phyloP scores from a whole-genome alignment of 2,797 vertebrate genomes.

The Artibeus lituratus region DNA sequence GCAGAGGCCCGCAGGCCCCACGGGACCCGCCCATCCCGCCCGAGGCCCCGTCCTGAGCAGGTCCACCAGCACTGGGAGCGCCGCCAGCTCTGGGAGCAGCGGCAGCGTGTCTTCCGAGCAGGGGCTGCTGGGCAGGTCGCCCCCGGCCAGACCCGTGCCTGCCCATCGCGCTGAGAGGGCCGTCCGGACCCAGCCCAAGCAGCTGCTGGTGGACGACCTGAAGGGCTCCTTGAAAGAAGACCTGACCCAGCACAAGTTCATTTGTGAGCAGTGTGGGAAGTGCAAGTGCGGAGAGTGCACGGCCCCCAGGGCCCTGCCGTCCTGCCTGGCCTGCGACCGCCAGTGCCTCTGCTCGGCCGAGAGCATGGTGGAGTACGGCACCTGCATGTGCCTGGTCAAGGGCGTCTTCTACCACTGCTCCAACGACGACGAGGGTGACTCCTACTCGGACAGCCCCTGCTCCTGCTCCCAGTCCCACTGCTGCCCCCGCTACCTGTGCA shows the following conservation, averaged over 20 bases:
- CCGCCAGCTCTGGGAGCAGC: slow-evolving; percentile 93
- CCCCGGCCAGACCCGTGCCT: slow-evolving; percentile 82
- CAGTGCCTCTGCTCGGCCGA: slow-evolving; percentile 96
- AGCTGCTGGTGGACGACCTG: slow-evolving; percentile 86
- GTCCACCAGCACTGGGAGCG: slow-evolving; percentile 95
- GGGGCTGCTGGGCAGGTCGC: slow-evolving; percentile 90
- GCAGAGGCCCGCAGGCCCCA: slow-evolving; percentile 82
- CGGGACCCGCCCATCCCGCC: slow-evolving; percentile 73
- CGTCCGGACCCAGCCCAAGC: slow-evolving; percentile 92
- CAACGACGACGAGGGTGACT: slow-evolving; percentile 94
- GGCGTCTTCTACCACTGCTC: slow-evolving; percentile 99
- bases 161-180: slow-evolving; percentile 85
- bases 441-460: slow-evolving; percentile 94
- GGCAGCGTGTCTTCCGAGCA: slow-evolving; percentile 94
- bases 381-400: slow-evolving; percentile 98
- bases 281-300: slow-evolving; percentile 96
- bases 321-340: slow-evolving; percentile 92
- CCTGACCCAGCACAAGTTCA: slow-evolving; percentile 90
- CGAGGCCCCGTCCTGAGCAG: slow-evolving; percentile 90
- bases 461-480: slow-evolving; percentile 95
- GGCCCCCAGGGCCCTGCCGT: slow-evolving; percentile 91
- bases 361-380: slow-evolving; percentile 94
- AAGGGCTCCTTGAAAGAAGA: slow-evolving; percentile 89
- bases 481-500: slow-evolving; percentile 96
- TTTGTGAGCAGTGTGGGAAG: slow-evolving; percentile 96